Evolutionary conservation across 2,888 invertebrate genomes (phyloP).

Genomic region (Eristalinus sepulchralis): DNA sequence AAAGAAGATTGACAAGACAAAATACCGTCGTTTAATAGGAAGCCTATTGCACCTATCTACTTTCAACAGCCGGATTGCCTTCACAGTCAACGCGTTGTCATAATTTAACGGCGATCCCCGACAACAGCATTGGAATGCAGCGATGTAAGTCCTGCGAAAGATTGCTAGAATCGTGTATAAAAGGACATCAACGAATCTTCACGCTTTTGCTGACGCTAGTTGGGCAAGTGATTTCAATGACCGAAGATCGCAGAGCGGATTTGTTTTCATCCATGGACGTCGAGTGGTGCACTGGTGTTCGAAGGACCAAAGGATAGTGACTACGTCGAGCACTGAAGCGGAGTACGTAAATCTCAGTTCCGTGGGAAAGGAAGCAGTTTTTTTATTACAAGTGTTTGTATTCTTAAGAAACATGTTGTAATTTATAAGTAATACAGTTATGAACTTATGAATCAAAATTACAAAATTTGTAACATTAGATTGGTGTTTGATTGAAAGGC

Average conservation of each 20-base stretch:
- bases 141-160: neutral
- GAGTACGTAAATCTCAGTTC: too few relatives aligned
- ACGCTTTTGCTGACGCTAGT: too few relatives aligned
- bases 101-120: conserved; percentile 3
- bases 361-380: too few relatives aligned
- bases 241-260: neutral
- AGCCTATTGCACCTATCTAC: conserved; percentile 31
- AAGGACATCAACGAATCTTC: conserved; percentile 5
- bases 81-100: conserved; percentile 9
- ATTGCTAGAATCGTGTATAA: conserved; percentile 10
- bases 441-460: too few relatives aligned
- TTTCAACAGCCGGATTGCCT: too few relatives aligned
- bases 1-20: conserved; percentile 1
- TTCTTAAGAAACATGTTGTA: too few relatives aligned
- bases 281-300: neutral
- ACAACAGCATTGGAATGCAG: conserved; percentile 38
- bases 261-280: neutral
- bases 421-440: too few relatives aligned
- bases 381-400: too few relatives aligned
- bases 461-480: too few relatives aligned
- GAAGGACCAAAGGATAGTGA: neutral
- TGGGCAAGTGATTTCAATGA: too few relatives aligned
- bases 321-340: too few relatives aligned
- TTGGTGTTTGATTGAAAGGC: too few relatives aligned
- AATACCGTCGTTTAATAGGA: conserved; percentile 31